Evolutionary conservation across 2,888 invertebrate genomes (phyloP), one percentile per base, ranked within the genome.

Genomic region (Amphiduros pacificus): DNA sequence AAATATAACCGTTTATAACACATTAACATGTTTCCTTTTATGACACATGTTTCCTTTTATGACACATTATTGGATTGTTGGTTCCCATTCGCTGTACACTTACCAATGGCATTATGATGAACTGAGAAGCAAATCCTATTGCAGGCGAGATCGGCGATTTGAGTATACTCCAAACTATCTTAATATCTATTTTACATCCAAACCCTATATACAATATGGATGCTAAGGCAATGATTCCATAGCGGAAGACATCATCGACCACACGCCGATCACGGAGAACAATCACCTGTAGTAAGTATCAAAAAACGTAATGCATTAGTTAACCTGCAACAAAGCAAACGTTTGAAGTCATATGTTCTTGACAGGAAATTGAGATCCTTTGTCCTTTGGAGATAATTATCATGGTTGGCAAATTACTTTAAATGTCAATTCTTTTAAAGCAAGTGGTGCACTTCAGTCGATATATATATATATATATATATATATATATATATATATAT

Each of bases 71-170:
- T 20, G 48, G 48, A 48, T 48, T 14, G 5, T 14, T 48, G n/a
- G n/a, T n/a, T n/a, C n/a, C n/a, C n/a, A n/a, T n/a, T n/a, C n/a
- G n/a, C n/a, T n/a, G n/a, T 52, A 14, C 11, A 74, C 80, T 75
- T 75, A 85, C 85, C 79, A 85, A 54, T 6, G 86, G 86, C 86
- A 86, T 86, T 57, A 85, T 73, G 6, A 84, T 60, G 71, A 85
- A 86, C 71, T 86, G 86, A 29, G 84, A 84, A 49, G 79, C 70
- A 62, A 85, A 80, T 0, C 85, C 85, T 26, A 85, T 84, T 2
- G 77, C 69, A 0, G 85, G 86, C 11, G 84, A 85, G 0, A 85
- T 73, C 0, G 86, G 86, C 62, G 73, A 82, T 68, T 74, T 79
- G 5, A 86, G 64, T 0, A 84, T 83, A 51, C 76, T 71, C 62